phyloP scores from a whole-genome alignment of 2,113 vertebrate species.

The Speoplatyrhinus poulsoni region DNA sequence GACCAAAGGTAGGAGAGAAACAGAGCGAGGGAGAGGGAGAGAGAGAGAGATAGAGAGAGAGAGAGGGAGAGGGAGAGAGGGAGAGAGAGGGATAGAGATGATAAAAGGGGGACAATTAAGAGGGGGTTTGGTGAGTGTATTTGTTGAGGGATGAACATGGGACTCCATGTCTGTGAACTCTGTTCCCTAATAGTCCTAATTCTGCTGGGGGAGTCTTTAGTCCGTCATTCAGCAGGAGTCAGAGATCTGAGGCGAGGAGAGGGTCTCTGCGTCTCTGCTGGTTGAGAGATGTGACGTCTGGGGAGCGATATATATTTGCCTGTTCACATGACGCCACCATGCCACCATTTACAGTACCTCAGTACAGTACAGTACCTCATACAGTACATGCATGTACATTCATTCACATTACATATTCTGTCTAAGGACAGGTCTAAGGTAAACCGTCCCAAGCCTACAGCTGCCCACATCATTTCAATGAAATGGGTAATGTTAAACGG shows the following conservation, averaged over 20 bases:
- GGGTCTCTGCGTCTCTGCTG: slow-evolving; percentile 25
- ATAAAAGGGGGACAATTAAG: slow-evolving; percentile 37
- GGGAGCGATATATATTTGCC: slow-evolving; percentile 15
- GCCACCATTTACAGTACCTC: background rate
- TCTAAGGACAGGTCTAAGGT: no score
- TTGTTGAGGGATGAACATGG: slow-evolving; percentile 48
- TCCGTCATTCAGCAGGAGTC: slow-evolving; percentile 45
- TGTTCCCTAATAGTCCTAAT: background rate
- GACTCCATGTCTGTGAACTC: slow-evolving; percentile 33
- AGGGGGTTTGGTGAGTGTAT: slow-evolving; percentile 32
- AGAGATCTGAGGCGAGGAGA: slow-evolving; percentile 44
- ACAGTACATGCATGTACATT: no score
- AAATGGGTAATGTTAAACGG: no score
- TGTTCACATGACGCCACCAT: slow-evolving; percentile 23
- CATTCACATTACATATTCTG: no score
- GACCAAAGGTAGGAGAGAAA: background rate
- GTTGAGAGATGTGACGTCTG: slow-evolving; percentile 46
- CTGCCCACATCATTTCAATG: no score
- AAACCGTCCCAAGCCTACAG: no score
- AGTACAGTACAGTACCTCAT: no score
- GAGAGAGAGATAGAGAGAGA: slow-evolving; percentile 5
- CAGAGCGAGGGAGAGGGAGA: background rate
- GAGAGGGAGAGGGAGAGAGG: slow-evolving; percentile 1
- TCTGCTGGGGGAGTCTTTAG: slow-evolving; percentile 28
- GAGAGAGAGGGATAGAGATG: background rate